Evolutionary conservation across 2,113 vertebrate species (phyloP).

Genomic region (Pithys albifrons): DNA sequence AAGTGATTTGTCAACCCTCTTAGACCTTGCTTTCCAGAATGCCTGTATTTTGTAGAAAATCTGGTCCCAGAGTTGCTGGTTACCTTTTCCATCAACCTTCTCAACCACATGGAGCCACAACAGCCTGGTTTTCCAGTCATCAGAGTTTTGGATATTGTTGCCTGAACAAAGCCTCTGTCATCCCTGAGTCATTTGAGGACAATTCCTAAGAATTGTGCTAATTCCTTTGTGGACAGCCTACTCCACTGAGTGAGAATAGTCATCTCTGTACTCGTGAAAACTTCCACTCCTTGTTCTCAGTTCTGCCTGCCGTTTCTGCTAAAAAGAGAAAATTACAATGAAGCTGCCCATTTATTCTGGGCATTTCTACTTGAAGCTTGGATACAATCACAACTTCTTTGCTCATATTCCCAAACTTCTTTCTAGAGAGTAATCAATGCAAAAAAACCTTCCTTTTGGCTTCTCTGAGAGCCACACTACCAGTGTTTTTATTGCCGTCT

Average conservation of each 20-base stretch:
- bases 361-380: not conserved
- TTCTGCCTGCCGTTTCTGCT: not conserved
- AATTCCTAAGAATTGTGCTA: not conserved
- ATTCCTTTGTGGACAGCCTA: not conserved
- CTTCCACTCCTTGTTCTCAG: not conserved
- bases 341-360: conserved; percentile 2
- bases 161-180: not conserved
- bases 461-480: not conserved
- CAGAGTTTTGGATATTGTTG: not conserved
- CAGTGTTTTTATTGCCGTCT: conserved; percentile 14
- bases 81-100: not conserved
- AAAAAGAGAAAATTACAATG: conserved; percentile 10
- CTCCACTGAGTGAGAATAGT: not conserved
- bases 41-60: not conserved
- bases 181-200: not conserved
- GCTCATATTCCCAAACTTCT: not conserved
- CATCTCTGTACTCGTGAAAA: not conserved
- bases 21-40: not conserved
- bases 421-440: not conserved
- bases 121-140: not conserved
- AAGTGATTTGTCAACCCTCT: not conserved
- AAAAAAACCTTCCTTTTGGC: not conserved
- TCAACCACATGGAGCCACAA: not conserved
- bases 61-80: not conserved
- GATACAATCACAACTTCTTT: not conserved